Evolutionary conservation across 30 jellyfish, hydroid and myxozoan species (phyloP).

Genomic region (Thelohanellus kitauei): DNA sequence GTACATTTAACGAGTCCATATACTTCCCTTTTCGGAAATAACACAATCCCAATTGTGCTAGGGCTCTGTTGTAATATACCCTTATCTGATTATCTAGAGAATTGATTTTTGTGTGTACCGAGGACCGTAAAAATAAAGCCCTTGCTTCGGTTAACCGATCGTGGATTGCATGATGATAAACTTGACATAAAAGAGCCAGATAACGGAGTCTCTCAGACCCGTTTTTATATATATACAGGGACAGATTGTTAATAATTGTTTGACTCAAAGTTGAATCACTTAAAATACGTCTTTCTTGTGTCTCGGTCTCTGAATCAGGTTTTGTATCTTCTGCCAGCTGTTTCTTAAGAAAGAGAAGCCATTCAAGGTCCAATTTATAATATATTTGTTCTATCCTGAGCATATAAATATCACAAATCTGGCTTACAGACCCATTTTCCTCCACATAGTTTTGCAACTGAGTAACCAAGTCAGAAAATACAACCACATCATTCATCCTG

Average conservation of each 20-base stretch:
- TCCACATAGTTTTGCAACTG: slow-evolving; percentile 21
- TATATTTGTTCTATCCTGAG: slow-evolving; percentile 70
- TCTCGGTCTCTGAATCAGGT: slow-evolving; percentile 7
- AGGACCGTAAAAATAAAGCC: slow-evolving; percentile 66
- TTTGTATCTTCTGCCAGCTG: slow-evolving; percentile 2
- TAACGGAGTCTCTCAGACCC: slow-evolving; percentile 77
- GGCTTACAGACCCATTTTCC: slow-evolving; percentile 13
- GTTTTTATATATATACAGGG: slow-evolving; percentile 45
- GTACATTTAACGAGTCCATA: slow-evolving; percentile 65
- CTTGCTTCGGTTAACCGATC: slow-evolving; percentile 87
- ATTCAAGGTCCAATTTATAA: slow-evolving; percentile 30
- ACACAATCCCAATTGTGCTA: slow-evolving; percentile 85
- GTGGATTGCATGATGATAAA: slow-evolving; percentile 83
- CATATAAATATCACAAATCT: slow-evolving; percentile 18
- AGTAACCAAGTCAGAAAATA: slow-evolving; percentile 18
- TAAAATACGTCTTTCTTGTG: no score
- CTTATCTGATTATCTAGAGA: slow-evolving; percentile 79
- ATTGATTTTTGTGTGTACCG: slow-evolving; percentile 59
- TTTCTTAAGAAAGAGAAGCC: no score
- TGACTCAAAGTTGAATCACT: no score
- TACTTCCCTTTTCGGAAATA: slow-evolving; percentile 90
- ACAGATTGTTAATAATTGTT: slow-evolving; percentile 20
- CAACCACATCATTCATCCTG: slow-evolving; percentile 63
- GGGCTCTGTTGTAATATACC: slow-evolving; percentile 66
- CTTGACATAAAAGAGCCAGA: slow-evolving; percentile 85